Base-by-base conservation (phyloP, 2,113 vertebrate species). In the Serinus canaria region DNA sequence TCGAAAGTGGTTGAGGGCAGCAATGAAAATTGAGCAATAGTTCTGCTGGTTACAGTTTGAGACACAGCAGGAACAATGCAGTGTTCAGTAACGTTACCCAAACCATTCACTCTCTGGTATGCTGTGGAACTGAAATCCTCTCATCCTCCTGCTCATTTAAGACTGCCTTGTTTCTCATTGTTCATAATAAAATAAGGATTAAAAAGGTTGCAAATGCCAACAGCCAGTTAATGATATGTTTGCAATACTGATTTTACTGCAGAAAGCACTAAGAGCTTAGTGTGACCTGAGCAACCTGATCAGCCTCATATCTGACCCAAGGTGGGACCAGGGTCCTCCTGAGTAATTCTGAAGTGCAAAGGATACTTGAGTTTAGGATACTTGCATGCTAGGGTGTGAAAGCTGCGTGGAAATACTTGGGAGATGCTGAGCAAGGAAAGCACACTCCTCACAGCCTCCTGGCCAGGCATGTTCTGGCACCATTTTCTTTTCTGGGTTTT, bases 231-330 rank as follows among this genome's bases (percentile, higher is more conserved):
- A 19, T 27, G 30, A 18, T 0, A 0, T 89, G 35, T 37, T 83
- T 69, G 27, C 43, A 49, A 10, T 60, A 27, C 10, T n/a, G 23
- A 25, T 46, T 83, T 75, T 33, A 41, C 31, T 49, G 20, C 25
- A 37, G 17, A 46, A 83, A 78, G 58, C 44, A 49, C n/a, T 46
- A 39, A 62, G 56, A 70, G 46, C 46, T 44, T 62, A 39, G 21
- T 41, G 50, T 49, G 33, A 52, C 30, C 76, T 50, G 17, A 86
- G 10, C 31, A 85, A 24, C 0, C 3, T 76, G 39, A 7, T 59
- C 30, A 86, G 2, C 8, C 18, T 35, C 1, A 0, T 25, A 5
- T 25, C 11, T 88, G 55, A 70, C 31, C 31, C 8, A 5, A 27
- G 11, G 24, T 68, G 41, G 24, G 35, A 47, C 11, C 39, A 52